Conservation (phyloP, 2,888 invertebrate species). For the Habroteleia sp. region DNA sequence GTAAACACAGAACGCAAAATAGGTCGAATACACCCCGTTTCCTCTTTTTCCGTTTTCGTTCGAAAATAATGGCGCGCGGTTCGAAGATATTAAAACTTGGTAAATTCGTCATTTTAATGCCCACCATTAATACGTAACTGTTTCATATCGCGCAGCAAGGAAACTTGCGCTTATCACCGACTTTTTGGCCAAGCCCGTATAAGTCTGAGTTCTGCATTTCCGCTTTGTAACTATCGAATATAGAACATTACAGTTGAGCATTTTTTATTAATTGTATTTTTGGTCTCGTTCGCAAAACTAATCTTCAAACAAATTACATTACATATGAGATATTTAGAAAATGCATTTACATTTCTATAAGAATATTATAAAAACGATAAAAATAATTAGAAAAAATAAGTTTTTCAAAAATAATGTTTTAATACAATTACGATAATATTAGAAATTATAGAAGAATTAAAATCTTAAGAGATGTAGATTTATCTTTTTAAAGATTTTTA, state of each 20-base stretch:
- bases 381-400: too few species aligned
- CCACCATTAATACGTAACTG: constrained; percentile 42
- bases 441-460: too few species aligned
- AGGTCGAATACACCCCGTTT: constrained; percentile 1
- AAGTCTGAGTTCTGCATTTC: constrained; percentile 4
- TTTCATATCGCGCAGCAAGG: constrained; percentile 43
- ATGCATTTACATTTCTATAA: too few species aligned
- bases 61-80: constrained; percentile 18
- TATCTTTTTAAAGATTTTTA: too few species aligned
- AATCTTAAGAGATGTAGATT: too few species aligned
- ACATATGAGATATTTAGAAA: too few species aligned
- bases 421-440: too few species aligned
- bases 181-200: constrained; percentile 32
- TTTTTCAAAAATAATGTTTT: too few species aligned
- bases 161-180: constrained; percentile 47
- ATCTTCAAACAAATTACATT: too few species aligned
- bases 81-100: constrained; percentile 40
- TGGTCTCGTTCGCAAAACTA: not conserved
- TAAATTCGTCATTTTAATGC: constrained; percentile 53
- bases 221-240: constrained; percentile 10
- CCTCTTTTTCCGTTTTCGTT: constrained; percentile 2
- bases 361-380: too few species aligned
- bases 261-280: constrained; percentile 19
- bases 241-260: constrained; percentile 7
- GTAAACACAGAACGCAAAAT: not conserved